phyloP scores from a whole-genome alignment of 2,888 invertebrate species.

The Chrysina gloriosa region DNA sequence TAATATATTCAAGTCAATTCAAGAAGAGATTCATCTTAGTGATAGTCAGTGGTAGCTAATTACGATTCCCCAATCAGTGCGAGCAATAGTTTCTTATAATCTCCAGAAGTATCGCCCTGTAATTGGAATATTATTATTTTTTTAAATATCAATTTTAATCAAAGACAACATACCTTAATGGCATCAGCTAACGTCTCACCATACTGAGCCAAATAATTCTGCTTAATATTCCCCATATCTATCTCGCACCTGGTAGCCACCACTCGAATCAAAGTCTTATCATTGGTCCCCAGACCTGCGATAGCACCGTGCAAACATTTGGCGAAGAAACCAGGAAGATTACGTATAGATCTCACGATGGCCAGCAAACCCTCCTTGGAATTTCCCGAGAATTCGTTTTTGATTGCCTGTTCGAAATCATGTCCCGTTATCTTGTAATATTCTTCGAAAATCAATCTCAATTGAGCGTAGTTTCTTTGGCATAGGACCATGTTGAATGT shows the following conservation, averaged over 20 bases:
- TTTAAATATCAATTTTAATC: constrained; percentile 7
- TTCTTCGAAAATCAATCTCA: constrained; percentile 69
- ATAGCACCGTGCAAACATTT: constrained; percentile 87
- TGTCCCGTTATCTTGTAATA: constrained; percentile 82
- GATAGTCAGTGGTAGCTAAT: too few species aligned
- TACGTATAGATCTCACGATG: constrained; percentile 83
- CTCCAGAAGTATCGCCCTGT: constrained; percentile 86
- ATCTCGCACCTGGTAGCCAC: constrained; percentile 86
- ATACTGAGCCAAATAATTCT: constrained; percentile 79
- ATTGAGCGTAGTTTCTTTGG: constrained; percentile 78
- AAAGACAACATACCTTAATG: constrained; percentile 73
- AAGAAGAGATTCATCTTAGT: too few species aligned
- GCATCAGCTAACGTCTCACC: constrained; percentile 82
- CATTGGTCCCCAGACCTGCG: constrained; percentile 92
- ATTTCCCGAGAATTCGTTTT: constrained; percentile 88
- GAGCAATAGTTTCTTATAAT: constrained; percentile 86
- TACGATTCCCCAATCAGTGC: constrained; percentile 68
- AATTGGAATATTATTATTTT: constrained; percentile 57
- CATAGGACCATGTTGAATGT: constrained; percentile 87
- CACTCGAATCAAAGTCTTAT: constrained; percentile 85
- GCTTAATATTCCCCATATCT: constrained; percentile 87
- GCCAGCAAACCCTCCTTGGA: constrained; percentile 82
- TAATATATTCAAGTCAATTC: too few species aligned
- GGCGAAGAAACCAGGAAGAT: constrained; percentile 87
- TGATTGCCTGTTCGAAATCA: constrained; percentile 82